These are phyloP conservation scores for Mesitornis unicolor DNA, from an alignment of 2,113 vertebrate species.

Conservation along the genomic window DNA sequence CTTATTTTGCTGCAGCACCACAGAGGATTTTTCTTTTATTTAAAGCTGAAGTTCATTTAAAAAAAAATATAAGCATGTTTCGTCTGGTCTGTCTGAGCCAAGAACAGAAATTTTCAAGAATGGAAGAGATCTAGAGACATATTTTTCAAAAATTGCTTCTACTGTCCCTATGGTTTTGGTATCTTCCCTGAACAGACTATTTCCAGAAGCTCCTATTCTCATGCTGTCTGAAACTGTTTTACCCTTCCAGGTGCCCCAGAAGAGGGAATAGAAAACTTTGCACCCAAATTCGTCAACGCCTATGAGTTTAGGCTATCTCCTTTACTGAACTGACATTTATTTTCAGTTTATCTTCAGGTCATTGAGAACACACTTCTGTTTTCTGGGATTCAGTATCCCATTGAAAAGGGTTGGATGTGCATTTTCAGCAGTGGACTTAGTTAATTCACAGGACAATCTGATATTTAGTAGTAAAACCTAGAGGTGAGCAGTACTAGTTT, in stretches of 20 bases:
- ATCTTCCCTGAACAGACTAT: background rate
- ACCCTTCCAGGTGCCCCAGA: background rate
- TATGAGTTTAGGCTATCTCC: background rate
- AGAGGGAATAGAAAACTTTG: background rate
- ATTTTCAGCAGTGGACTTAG: background rate
- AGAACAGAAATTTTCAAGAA: background rate
- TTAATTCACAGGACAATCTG: background rate
- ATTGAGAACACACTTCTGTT: background rate
- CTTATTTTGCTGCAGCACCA: background rate
- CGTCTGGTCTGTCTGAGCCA: background rate
- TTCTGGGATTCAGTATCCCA: background rate
- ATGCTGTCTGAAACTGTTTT: background rate
- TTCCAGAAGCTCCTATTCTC: background rate
- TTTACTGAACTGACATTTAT: background rate
- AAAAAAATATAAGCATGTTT: background rate
- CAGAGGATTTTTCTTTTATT: background rate
- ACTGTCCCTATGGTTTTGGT: background rate
- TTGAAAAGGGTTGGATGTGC: background rate
- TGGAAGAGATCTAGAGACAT: background rate
- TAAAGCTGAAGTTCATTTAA: background rate
- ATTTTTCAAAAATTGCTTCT: background rate
- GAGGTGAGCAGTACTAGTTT: background rate
- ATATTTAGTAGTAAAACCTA: background rate
- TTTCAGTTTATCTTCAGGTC: background rate
- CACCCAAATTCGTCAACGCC: background rate